Evolutionary conservation across 2,797 vertebrate species (phyloP).

Genomic region (Poecilia picta): DNA sequence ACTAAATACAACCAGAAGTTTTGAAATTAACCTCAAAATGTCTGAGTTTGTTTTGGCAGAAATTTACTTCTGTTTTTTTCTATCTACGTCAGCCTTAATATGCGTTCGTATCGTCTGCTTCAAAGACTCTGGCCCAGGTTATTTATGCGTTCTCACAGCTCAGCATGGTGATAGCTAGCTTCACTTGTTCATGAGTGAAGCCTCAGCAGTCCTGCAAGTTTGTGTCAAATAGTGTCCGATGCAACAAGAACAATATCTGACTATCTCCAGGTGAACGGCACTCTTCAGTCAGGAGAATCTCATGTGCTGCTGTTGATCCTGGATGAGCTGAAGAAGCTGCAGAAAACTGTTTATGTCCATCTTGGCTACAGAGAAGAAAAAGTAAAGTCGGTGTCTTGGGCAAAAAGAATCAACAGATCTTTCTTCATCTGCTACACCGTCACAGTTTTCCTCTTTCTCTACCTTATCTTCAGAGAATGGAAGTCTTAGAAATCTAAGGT

Average conservation of each 20-base stretch:
- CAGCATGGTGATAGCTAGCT: background rate
- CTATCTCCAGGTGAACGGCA: conserved; percentile 44
- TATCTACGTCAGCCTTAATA: too few species aligned
- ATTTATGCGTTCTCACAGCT: background rate
- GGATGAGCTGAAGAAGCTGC: conserved; percentile 61
- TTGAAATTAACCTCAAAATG: too few species aligned
- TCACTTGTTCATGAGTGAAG: background rate
- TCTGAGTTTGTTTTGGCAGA: too few species aligned
- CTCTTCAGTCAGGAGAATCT: conserved; percentile 31
- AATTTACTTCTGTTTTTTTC: too few species aligned
- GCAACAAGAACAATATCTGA: background rate
- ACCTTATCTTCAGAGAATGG: conserved; percentile 66
- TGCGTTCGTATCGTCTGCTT: too few species aligned
- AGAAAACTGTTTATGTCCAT: conserved; percentile 31
- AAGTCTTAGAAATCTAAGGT: conserved; percentile 24
- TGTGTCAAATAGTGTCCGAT: background rate
- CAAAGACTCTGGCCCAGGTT: background rate
- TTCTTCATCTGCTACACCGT: conserved; percentile 67
- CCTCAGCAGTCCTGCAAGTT: background rate
- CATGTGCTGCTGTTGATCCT: conserved; percentile 61
- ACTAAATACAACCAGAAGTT: background rate
- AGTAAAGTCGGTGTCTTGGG: conserved; percentile 38
- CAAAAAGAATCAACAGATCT: conserved; percentile 57
- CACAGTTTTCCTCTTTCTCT: conserved; percentile 58
- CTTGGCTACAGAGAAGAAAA: background rate